Percentiles rank a stretch among this genome's conserved stretches.
Conservation (phyloP, 2,113 vertebrate genomes). For the Anarhynchus alexandrinus region DNA sequence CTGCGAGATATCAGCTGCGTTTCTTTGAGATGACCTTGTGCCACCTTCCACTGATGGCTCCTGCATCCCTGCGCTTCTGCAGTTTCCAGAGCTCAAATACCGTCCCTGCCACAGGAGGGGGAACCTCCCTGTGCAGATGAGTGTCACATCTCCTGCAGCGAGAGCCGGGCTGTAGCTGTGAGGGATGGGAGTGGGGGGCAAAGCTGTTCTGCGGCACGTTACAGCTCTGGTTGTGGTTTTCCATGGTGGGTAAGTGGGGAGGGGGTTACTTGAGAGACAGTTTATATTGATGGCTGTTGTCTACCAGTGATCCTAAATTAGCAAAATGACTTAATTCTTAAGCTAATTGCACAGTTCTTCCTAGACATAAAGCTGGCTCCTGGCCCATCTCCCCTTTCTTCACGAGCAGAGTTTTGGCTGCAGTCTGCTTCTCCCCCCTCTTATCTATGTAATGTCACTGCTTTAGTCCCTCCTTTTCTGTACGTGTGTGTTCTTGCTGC, state of each 20-base stretch:
- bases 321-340: background rate
- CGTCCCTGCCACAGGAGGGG: background rate
- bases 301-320: background rate
- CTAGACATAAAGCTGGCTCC: background rate
- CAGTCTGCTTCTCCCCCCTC: background rate
- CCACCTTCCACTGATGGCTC: background rate
- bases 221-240: background rate
- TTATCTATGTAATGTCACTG: too few species aligned
- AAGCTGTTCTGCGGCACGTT: too few species aligned
- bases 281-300: background rate
- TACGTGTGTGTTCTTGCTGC: background rate
- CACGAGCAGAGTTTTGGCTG: background rate
- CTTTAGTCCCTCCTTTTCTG: background rate
- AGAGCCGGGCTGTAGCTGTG: background rate
- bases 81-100: background rate
- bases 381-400: background rate
- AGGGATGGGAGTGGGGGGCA: too few species aligned
- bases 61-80: background rate
- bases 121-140: background rate
- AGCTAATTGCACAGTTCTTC: background rate
- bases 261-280: background rate
- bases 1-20: rapidly evolving
- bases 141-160: background rate
- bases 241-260: rapidly evolving
- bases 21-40: background rate